These are phyloP conservation scores for Myrmecophaga tridactyla DNA, from an alignment of 2,113 vertebrate genomes.

Conservation along the genomic window DNA sequence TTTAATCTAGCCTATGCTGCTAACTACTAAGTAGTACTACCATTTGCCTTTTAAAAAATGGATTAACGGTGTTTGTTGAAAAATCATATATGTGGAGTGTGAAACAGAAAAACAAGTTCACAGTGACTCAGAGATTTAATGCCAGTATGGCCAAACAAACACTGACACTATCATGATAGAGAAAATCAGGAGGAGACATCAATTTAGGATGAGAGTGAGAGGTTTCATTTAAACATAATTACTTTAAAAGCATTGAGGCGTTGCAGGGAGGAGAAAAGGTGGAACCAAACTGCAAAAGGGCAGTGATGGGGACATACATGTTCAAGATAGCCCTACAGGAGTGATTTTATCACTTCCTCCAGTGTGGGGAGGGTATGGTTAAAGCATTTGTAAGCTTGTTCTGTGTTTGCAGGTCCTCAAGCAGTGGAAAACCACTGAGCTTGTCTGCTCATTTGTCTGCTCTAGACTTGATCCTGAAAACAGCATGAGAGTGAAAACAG, in stretches of 20 bases:
- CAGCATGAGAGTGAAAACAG: too few relatives aligned
- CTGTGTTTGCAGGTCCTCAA: too few relatives aligned
- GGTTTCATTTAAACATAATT: neutral
- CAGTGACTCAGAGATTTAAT: neutral
- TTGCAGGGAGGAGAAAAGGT: neutral
- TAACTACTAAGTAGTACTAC: neutral
- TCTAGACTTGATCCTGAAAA: too few relatives aligned
- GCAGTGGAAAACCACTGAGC: too few relatives aligned
- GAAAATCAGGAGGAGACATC: neutral
- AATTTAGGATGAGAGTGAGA: neutral
- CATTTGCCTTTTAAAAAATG: neutral
- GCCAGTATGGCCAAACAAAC: neutral
- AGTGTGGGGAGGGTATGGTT: too few relatives aligned
- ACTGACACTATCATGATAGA: neutral
- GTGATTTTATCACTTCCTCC: neutral
- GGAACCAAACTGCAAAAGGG: neutral
- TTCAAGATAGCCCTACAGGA: neutral
- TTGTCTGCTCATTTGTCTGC: too few relatives aligned
- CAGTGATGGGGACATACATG: neutral
- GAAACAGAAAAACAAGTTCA: neutral
- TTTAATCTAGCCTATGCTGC: neutral
- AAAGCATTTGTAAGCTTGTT: too few relatives aligned
- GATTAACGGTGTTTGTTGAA: neutral
- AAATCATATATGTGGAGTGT: neutral
- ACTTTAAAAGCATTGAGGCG: neutral